A percentile compares a stretch with the other conserved stretches of the same genome.
Conservation (phyloP, 64 coral and sea anemone species). For the Catalaphyllia jardinei region DNA sequence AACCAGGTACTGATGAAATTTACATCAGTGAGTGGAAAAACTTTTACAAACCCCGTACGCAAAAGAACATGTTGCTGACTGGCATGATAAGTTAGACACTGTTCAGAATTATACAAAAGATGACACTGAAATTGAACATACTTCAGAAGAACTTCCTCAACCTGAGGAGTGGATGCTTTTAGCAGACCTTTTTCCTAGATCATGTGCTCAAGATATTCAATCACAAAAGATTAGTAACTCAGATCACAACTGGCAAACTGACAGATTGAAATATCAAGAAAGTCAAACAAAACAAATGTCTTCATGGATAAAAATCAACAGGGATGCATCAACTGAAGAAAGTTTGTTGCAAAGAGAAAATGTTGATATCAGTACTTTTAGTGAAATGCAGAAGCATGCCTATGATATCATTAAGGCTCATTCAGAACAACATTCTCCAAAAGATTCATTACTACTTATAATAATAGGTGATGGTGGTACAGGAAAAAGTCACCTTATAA, state of each 20-base stretch:
- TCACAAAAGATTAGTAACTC: not conserved
- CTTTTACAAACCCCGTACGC: constrained; percentile 31
- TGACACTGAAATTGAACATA: not conserved
- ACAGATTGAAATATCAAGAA: constrained; percentile 11
- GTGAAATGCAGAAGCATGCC: constrained; percentile 21
- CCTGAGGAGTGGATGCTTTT: constrained; percentile 42
- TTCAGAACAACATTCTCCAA: constrained; percentile 12
- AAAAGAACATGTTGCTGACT: constrained; percentile 34
- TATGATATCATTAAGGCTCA: constrained; percentile 28
- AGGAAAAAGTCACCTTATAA: constrained; percentile 47
- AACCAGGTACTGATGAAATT: constrained; percentile 32
- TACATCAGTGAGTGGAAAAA: constrained; percentile 26
- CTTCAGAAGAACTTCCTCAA: constrained; percentile 7
- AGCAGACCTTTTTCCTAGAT: constrained; percentile 32
- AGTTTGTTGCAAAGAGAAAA: not conserved
- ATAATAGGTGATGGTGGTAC: constrained; percentile 32
- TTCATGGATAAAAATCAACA: constrained; percentile 2
- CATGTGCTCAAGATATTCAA: constrained; percentile 16
- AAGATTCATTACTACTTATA: constrained; percentile 18
- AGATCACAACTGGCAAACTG: constrained; percentile 21
- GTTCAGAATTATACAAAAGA: not conserved
- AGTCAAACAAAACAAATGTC: constrained; percentile 6
- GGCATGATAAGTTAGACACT: constrained; percentile 32
- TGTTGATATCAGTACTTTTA: constrained; percentile 9
- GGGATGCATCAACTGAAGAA: not conserved